Evolutionary conservation across 2,113 vertebrate genomes (phyloP), one percentile per base, ranked within the genome.

Genomic region (Struthidea cinerea): DNA sequence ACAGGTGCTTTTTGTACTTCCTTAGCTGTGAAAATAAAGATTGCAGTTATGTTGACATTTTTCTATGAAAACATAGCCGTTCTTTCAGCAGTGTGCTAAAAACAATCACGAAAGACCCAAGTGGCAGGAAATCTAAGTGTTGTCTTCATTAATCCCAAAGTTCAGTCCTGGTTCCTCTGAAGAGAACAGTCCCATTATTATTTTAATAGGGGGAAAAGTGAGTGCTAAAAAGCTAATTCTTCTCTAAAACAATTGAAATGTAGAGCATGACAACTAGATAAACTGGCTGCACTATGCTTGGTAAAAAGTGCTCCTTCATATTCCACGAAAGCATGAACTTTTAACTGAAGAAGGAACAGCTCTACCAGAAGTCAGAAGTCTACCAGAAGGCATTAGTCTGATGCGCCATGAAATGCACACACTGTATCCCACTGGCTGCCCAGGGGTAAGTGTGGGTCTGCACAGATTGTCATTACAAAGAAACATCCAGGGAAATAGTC

Each of bases 1-100:
- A 98, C 97, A 0, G 99, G 99, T 22, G 98, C 97, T 96, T 99
- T 99, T 97, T 99, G 99, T 97, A 99, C 98, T 98, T 99, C 99
- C 94, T 99, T 99, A 67, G 99, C 99, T 99, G 95, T 71, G 68
- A 67, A 94, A 95, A 92, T 39, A 94, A 33, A 85, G 60, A 94
- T n/a, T 10, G 47, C 19, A n/a, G 24, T 71, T 84, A 67, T 10
- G 27, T 50, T 84, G 41, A 81, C 37, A 16, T n/a, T 27, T 5
- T 28, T 35, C 27, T 61, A 4, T 49, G 49, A 79, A 70, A 37
- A 46, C 1, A 6, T 1, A 42, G 19, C 32, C 35, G 53, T 76
- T 30, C 44, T 73, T 70, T 63, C 49, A 89, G 46, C 57, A 91
- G 37, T 3, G 9, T 11, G 33, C 33, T 49, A 35, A 73, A 84